Base-by-base conservation (phyloP, 2,888 invertebrate genomes). In the Troides oblongomaculatus region DNA sequence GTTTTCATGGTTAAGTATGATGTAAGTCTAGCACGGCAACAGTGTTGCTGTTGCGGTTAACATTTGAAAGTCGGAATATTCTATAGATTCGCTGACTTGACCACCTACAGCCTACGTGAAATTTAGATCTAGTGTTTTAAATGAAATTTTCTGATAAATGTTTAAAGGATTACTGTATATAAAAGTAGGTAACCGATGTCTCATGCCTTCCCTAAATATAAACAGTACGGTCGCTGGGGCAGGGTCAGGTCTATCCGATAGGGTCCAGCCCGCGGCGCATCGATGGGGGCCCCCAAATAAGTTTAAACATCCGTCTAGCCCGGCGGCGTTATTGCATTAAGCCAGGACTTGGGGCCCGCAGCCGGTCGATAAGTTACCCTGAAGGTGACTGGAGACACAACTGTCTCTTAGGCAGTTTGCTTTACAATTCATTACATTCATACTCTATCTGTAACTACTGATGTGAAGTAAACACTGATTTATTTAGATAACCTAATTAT, bases 301-400 rank as follows among this genome's bases (percentile, higher is more conserved):
- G 74, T 77, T 77, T 76, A 76, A 76, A 77, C 76, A 77, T 77
- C 76, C 76, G 76, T 61, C 71, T 66, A 70, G 67, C 65, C 74
- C 74, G 71, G 74, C 72, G 72, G 72, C 71, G 71, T 77, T 75
- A 77, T 76, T 77, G 74, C 74, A 75, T 77, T 77, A 76, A 70
- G 62, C 57, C 69, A 59, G 59, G 68, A 66, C 66, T 68, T 67
- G 70, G 75, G 74, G 73, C 73, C 66, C 69, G 73, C 64, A 70
- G 70, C 59, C 62, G 72, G 70, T 59, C 73, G 70, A 64, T 74
- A 71, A 68, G 74, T 63, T 72, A 62, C 60, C 71, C 21, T 64
- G 36, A 58, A 62, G 69, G 50, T 64, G 59, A 68, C 68, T 71
- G 75, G 71, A 77, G 64, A 69, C 71, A 62, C 62, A 64, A 72